Evolutionary conservation across 1,140 invertebrate species (phyloP), one percentile per base, ranked within the genome.

Genomic region (Drosophila obscura): DNA sequence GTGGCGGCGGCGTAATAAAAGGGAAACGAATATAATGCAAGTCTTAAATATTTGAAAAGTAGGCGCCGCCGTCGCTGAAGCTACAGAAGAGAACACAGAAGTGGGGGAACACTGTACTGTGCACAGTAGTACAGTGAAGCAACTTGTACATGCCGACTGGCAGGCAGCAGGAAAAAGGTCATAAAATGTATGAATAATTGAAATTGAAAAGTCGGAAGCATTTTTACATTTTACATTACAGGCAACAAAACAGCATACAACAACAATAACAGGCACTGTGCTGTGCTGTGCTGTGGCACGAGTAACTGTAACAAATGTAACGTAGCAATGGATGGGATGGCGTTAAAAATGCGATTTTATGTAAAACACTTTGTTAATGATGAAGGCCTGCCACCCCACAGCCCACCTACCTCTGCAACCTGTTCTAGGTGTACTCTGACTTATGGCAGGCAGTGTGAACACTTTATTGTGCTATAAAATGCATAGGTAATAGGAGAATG

Each of bases 121-220:
- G 28, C 26, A 39, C 26, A 9, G 31, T 3, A 35, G 35, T 13
- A 15, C 24, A n/a, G 55, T 41, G 50, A 28, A 56, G 50, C 35
- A 1, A 45, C 22, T 22, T 15, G 53, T 44, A 44, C 76, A 81
- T 75, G 81, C 83, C 35, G 35, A 39, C 11, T 39, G 35, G 35
- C 35, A 39, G 9, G 35, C 35, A 39, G 35, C 35, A 87, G 81
- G 82, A 85, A 85, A 84, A 85, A 87, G 82, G 82, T 87, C 81
- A 82, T 85, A 85, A 85, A 85, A 82, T 80, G 81, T 85, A 85
- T 85, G 81, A 85, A 85, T 85, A 85, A 85, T 85, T 85, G 81
- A 85, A 85, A 85, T 85, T 87, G 82, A 87, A 87, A 85, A 85
- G 81, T 85, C 81, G 83, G 81, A 87, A 85, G 78, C 65, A 74